Evolutionary conservation across 1,140 invertebrate genomes (phyloP).

Genomic region (Dufourea novaeangliae): DNA sequence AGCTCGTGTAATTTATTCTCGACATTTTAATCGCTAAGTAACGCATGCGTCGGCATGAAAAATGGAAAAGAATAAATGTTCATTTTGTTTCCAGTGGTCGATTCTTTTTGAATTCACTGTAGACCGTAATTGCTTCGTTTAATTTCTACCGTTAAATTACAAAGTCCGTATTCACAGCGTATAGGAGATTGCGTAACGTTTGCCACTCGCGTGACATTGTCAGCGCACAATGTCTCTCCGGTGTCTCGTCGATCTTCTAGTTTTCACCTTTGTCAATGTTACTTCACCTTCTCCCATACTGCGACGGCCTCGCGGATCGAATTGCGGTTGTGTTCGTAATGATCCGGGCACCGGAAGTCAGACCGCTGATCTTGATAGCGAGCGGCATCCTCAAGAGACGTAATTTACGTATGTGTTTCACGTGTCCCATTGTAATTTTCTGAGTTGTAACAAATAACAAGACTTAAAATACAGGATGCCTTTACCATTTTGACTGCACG

Average conservation of each 20-base stretch:
- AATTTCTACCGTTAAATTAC: not conserved
- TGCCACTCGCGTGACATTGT: conserved; percentile 13
- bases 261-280: conserved; percentile 18
- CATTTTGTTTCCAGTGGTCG: not conserved
- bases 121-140: conserved; percentile 1
- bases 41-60: not conserved
- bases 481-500: too few relatives aligned
- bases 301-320: conserved; percentile 42
- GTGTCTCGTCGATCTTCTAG: conserved; percentile 10
- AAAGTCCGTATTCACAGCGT: not conserved
- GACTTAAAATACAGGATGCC: too few relatives aligned
- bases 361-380: conserved; percentile 45
- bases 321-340: conserved; percentile 46
- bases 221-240: not conserved
- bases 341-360: conserved; percentile 50
- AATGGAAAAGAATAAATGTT: not conserved
- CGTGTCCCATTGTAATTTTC: not conserved
- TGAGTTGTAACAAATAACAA: conserved; percentile 2
- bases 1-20: not conserved
- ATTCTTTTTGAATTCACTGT: not conserved
- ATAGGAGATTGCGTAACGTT: conserved; percentile 25
- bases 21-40: not conserved
- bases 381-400: conserved; percentile 35
- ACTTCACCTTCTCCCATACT: conserved; percentile 9
- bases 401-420: not conserved